A percentile compares a stretch with the other conserved stretches of the same genome.
These are phyloP conservation scores for Hoplodrina ambigua DNA, from an alignment of 2,888 invertebrate species.

Conservation along the genomic window DNA sequence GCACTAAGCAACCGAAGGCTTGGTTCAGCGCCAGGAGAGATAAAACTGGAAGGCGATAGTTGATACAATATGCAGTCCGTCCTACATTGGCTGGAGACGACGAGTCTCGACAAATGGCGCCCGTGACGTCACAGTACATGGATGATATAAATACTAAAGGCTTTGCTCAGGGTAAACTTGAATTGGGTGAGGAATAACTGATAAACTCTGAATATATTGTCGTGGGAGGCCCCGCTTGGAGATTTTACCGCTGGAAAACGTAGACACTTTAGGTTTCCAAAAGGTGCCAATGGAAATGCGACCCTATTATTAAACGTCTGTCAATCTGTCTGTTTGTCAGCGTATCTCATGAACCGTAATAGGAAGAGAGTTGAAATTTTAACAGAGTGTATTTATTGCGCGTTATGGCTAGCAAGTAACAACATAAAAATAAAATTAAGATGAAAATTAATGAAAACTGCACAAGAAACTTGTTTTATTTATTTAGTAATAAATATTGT, in stretches of 20 bases:
- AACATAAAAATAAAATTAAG: too few relatives aligned
- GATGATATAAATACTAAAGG: constrained; percentile 33
- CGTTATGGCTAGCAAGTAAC: too few relatives aligned
- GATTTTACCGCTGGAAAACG: background rate
- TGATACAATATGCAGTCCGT: constrained; percentile 42
- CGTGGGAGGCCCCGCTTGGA: constrained; percentile 3
- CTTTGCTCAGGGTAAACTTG: constrained; percentile 38
- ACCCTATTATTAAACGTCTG: too few relatives aligned
- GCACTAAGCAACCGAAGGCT: constrained; percentile 18
- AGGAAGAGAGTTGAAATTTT: too few relatives aligned
- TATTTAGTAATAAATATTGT: too few relatives aligned
- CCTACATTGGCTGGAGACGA: constrained; percentile 56
- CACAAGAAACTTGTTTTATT: too few relatives aligned
- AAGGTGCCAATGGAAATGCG: too few relatives aligned
- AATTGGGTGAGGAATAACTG: constrained; percentile 29
- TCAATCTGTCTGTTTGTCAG: too few relatives aligned
- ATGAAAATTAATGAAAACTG: too few relatives aligned
- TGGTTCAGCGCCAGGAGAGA: constrained; percentile 44
- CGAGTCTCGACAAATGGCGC: constrained; percentile 59
- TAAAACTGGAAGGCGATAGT: constrained; percentile 35
- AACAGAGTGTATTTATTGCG: too few relatives aligned
- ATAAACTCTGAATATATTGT: background rate
- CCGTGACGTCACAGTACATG: constrained; percentile 56
- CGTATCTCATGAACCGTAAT: too few relatives aligned
- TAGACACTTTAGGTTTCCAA: too few relatives aligned